phyloP scores from a whole-genome alignment of 2,113 vertebrate species.

The Ibidorhyncha struthersii region DNA sequence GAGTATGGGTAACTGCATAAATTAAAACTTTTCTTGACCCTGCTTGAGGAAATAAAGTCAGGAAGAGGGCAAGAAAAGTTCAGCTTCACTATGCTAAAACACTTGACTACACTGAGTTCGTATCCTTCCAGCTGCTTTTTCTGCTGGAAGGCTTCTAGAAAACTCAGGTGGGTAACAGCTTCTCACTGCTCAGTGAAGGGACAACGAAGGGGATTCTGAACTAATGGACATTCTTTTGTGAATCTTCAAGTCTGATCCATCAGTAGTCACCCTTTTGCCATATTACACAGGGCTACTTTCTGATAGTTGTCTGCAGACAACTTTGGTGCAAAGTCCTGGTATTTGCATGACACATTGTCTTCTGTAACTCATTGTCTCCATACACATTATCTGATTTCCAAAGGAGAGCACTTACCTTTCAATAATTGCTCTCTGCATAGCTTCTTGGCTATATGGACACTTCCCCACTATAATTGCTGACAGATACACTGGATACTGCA shows the following conservation, averaged over 20 bases:
- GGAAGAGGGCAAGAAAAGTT: neutral
- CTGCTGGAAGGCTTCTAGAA: neutral
- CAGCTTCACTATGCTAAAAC: neutral
- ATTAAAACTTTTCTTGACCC: neutral
- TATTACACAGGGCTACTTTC: neutral
- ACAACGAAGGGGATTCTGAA: neutral
- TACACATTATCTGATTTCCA: neutral
- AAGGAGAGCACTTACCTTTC: conserved; percentile 72
- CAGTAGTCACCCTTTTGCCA: neutral
- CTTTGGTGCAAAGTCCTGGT: neutral
- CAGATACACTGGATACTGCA: conserved; percentile 87
- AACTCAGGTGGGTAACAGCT: neutral
- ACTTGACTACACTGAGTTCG: neutral
- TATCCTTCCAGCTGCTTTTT: neutral
- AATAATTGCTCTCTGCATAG: conserved; percentile 83
- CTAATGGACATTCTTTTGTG: neutral
- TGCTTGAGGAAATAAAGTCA: neutral
- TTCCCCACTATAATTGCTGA: conserved; percentile 84
- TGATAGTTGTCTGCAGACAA: neutral
- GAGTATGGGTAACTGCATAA: neutral
- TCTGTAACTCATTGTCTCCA: neutral
- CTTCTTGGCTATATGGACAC: conserved; percentile 85
- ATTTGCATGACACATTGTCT: neutral
- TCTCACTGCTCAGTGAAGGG: neutral
- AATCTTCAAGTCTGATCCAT: neutral